Evolutionary conservation across 2,888 invertebrate genomes (phyloP), one percentile per base, ranked within the genome.

Genomic region (Aspidiotus rigidus): DNA sequence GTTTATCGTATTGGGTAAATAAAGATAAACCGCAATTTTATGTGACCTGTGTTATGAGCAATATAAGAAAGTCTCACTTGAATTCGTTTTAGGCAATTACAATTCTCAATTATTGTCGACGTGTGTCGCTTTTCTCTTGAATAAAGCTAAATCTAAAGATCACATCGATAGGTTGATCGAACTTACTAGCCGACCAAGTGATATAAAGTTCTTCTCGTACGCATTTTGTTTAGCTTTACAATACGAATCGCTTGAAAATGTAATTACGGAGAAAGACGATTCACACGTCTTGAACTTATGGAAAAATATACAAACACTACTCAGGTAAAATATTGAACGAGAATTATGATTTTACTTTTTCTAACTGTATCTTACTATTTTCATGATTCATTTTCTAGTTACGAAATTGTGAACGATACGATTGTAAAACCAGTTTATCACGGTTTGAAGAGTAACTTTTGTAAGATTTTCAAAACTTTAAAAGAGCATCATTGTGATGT

Each of bases 1-100:
- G 41, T 76, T 84, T 40, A 77, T 82, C 60, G 79, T 82, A 72
- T 79, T 83, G 67, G 83, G 84, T 82, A 76, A 77, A 3, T 7
- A 56, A n/a, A 53, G n/a, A 53, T 53, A 3, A n/a, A 13, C 13
- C 3, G 5, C n/a, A 15, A 53, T 28, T 53, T 53, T 53, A 53
- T 53, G 13, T 53, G 2, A n/a, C 53, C 13, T n/a, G 13, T 53
- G 53, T 13, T 53, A n/a, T 53, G 53, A 53, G 17, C 61, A 17
- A 41, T 28, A 28, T 28, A 5, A 28, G 5, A 28, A 28, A 28
- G 28, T 28, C 2, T 49, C 6, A 3, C 6, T 49, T 13, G 17
- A 53, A 16, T 61, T 41, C 16, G 40, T 62, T 69, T 16, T 64
- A 74, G 74, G 74, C 40, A 72, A 72, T 49, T 73, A 74, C 56